These are phyloP conservation scores for Drosophila barbarae DNA, from an alignment of 2,888 invertebrate species.

Conservation along the genomic window DNA sequence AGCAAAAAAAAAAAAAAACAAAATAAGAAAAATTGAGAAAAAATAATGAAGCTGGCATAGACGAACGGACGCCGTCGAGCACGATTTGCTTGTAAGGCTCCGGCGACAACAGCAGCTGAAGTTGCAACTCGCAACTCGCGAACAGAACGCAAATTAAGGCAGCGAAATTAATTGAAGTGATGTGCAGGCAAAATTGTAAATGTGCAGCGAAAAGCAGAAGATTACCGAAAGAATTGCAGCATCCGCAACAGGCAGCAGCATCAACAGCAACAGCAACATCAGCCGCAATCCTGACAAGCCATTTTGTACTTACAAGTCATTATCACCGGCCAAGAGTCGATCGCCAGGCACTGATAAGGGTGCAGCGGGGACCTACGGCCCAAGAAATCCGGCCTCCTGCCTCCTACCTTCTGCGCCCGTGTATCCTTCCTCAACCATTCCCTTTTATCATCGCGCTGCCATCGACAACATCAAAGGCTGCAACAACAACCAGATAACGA, in stretches of 20 bases:
- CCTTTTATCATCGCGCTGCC: constrained; percentile 60
- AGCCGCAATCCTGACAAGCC: constrained; percentile 72
- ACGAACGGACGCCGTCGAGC: constrained; percentile 78
- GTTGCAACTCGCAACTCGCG: constrained; percentile 25
- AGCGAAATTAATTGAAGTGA: constrained; percentile 71
- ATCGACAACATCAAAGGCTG: constrained; percentile 69
- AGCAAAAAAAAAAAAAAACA: background rate
- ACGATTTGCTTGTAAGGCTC: constrained; percentile 77
- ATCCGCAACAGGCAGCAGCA: constrained; percentile 13
- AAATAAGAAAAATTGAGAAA: constrained; percentile 16
- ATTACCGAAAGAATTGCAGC: constrained; percentile 37
- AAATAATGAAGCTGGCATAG: constrained; percentile 72
- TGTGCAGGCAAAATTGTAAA: constrained; percentile 59
- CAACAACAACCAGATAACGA: constrained; percentile 56
- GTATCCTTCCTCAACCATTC: constrained; percentile 2
- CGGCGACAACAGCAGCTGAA: constrained; percentile 38
- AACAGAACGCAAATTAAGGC: constrained; percentile 69
- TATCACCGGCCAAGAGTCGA: constrained; percentile 73
- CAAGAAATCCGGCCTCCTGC: background rate
- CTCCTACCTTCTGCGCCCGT: background rate
- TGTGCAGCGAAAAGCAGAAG: constrained; percentile 41
- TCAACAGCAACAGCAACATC: constrained; percentile 19
- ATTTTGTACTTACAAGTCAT: constrained; percentile 78
- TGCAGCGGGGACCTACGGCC: constrained; percentile 10
- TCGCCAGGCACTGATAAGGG: constrained; percentile 62